Evolutionary conservation across 2,888 invertebrate genomes (phyloP).

Genomic region (Allolobophora icterica): DNA sequence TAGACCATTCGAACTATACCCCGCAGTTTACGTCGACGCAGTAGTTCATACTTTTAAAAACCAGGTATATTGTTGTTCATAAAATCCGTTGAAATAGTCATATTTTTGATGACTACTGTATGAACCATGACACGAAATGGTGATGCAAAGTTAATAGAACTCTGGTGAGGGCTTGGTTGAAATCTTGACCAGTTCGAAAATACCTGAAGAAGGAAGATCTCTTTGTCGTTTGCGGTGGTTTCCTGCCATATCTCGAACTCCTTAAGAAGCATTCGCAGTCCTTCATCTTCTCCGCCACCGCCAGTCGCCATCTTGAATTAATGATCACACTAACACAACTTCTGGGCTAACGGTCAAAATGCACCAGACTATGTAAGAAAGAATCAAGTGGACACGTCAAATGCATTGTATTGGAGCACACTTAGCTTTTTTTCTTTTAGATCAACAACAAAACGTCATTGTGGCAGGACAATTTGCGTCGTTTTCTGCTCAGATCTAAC

Average conservation of each 20-base stretch:
- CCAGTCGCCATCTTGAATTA: slow-evolving; percentile 29
- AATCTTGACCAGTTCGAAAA: neutral
- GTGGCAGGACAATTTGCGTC: no score
- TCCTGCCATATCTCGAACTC: slow-evolving; percentile 13
- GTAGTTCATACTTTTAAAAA: neutral
- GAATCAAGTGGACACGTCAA: neutral
- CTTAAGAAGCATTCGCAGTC: neutral
- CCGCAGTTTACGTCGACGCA: neutral
- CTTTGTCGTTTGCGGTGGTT: slow-evolving; percentile 21
- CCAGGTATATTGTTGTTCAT: neutral
- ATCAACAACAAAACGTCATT: no score
- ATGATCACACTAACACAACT: slow-evolving; percentile 12
- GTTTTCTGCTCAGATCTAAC: no score
- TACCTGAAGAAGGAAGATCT: slow-evolving; percentile 24
- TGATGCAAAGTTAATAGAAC: neutral
- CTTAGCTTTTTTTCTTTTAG: no score
- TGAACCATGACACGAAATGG: neutral
- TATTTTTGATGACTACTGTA: neutral
- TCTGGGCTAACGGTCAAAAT: slow-evolving; percentile 1
- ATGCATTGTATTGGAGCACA: neutral
- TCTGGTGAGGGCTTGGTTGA: neutral
- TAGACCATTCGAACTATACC: neutral
- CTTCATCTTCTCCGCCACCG: slow-evolving; percentile 22
- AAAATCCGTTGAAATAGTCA: neutral
- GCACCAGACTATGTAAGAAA: neutral